phyloP scores from a whole-genome alignment of 2,888 invertebrate species.

The Diachrysia chrysitis region DNA sequence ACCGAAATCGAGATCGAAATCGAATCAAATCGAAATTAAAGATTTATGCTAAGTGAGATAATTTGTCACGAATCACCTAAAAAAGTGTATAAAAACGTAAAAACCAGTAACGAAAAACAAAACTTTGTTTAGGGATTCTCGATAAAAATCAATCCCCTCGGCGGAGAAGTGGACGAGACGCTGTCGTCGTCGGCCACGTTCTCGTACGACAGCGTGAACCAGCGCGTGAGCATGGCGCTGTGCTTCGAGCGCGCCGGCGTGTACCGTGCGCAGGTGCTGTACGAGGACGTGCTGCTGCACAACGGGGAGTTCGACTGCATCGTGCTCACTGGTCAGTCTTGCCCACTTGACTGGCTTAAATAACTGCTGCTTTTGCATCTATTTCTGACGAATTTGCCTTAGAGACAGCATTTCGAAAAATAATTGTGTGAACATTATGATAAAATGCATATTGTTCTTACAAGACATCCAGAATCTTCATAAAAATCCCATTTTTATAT shows the following conservation, averaged over 20 bases:
- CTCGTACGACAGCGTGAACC: conserved; percentile 94
- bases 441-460: no score
- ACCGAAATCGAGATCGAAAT: no score
- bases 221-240: conserved; percentile 93
- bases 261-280: conserved; percentile 94
- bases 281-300: conserved; percentile 92
- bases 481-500: no score
- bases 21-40: no score
- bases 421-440: no score
- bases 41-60: no score
- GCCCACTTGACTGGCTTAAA: no score
- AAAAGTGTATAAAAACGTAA: not conserved
- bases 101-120: not conserved
- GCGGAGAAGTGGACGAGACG: conserved; percentile 88
- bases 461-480: no score
- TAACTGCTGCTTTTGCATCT: not conserved
- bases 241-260: conserved; percentile 94
- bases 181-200: conserved; percentile 89
- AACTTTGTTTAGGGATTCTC: conserved; percentile 90
- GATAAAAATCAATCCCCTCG: conserved; percentile 90
- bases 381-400: not conserved
- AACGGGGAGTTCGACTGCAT: conserved; percentile 98
- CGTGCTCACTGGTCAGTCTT: conserved; percentile 94
- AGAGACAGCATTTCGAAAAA: not conserved
- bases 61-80: no score